A percentile compares a stretch with the other conserved stretches of the same genome.
phyloP scores from a whole-genome alignment of 2,888 invertebrate species.

The Fissipunctia ypsillon region DNA sequence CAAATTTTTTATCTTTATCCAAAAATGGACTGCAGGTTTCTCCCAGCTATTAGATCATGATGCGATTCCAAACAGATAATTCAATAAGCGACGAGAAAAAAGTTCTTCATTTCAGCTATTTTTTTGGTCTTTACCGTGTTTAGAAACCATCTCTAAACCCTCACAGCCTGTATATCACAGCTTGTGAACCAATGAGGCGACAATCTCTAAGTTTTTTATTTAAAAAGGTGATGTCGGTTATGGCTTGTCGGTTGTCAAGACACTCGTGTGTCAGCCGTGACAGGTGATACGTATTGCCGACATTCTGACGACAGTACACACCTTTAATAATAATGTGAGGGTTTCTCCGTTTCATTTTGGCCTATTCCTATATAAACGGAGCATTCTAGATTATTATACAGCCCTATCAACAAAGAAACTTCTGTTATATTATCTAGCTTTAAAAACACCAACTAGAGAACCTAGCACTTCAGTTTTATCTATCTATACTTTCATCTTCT shows the following conservation, averaged over 20 bases:
- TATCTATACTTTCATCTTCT: no score
- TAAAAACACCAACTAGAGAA: neutral
- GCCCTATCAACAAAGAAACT: neutral
- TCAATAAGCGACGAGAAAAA: neutral
- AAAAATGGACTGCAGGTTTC: neutral
- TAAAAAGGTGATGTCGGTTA: slow-evolving; percentile 40
- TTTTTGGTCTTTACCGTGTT: neutral
- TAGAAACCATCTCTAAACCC: neutral
- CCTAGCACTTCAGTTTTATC: slow-evolving; percentile 22
- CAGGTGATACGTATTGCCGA: slow-evolving; percentile 52
- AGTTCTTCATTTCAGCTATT: neutral
- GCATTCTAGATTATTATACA: neutral
- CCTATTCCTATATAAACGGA: neutral
- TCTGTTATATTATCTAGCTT: neutral
- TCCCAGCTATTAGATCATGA: neutral
- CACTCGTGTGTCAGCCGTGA: slow-evolving; percentile 44
- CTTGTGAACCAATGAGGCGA: slow-evolving; percentile 31
- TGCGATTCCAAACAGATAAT: neutral
- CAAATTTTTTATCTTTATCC: neutral
- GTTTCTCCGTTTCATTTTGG: neutral
- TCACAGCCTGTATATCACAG: neutral
- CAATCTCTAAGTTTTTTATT: slow-evolving; percentile 35
- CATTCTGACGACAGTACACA: slow-evolving; percentile 47
- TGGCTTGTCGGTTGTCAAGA: slow-evolving; percentile 31
- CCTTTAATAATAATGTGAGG: slow-evolving; percentile 42